A percentile compares a stretch with the other conserved stretches of the same genome.
Conservation (phyloP, 2,113 vertebrate species). For the Oxygymnocypris stewartii region DNA sequence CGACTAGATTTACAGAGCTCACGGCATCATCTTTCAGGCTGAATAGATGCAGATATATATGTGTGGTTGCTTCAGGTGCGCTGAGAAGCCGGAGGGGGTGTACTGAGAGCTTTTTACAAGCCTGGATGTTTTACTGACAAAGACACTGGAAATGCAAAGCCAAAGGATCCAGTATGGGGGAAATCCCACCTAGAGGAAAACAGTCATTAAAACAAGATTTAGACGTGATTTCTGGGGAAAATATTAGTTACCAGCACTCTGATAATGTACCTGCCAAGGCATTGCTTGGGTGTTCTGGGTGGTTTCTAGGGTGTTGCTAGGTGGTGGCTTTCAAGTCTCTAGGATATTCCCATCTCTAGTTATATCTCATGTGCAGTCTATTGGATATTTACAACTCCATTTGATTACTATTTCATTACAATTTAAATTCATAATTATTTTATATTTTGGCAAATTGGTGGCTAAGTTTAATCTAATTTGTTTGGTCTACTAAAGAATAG, state of each 20-base stretch:
- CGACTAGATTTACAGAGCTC: conserved; percentile 25
- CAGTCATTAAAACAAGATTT: background rate
- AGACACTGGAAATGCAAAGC: background rate
- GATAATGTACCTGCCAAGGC: background rate
- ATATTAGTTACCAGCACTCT: background rate
- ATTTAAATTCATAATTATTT: background rate
- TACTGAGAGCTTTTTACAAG: background rate
- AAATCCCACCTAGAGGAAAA: background rate
- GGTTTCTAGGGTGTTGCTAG: background rate
- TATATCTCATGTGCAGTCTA: background rate
- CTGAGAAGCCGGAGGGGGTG: background rate
- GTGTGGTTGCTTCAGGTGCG: conserved; percentile 17
- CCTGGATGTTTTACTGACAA: background rate
- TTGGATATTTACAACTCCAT: background rate
- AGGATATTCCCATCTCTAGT: background rate
- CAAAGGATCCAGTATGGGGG: background rate
- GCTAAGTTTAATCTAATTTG: background rate
- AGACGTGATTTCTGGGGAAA: background rate
- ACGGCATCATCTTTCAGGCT: background rate
- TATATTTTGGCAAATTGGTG: background rate
- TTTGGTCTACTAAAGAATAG: background rate
- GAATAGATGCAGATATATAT: conserved; percentile 6
- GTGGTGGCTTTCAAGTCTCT: background rate
- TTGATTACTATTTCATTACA: too few relatives aligned
- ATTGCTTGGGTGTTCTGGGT: too few relatives aligned